phyloP scores from a whole-genome alignment of 2,113 vertebrate species.

The Aptenodytes forsteri region DNA sequence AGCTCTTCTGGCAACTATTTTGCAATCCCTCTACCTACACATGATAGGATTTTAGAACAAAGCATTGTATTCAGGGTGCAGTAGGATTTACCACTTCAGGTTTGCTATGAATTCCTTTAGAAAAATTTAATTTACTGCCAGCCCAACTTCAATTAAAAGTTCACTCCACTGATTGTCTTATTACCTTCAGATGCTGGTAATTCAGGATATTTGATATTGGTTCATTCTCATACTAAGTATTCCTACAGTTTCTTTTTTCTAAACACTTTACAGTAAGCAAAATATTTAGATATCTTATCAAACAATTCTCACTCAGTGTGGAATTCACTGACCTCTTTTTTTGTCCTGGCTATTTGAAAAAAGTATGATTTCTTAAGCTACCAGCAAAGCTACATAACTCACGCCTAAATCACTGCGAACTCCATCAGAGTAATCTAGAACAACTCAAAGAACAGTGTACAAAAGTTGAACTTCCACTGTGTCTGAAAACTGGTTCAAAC shows the following conservation, averaged over 20 bases:
- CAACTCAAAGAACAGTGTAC: background rate
- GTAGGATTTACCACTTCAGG: background rate
- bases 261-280: background rate
- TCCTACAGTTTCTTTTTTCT: background rate
- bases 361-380: background rate
- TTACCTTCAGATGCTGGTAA: background rate
- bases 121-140: background rate
- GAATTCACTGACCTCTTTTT: background rate
- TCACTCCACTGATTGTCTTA: background rate
- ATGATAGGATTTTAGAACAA: background rate
- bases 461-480: background rate
- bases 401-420: background rate
- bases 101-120: background rate
- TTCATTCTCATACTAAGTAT: background rate
- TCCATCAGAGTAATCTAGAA: background rate
- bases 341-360: background rate
- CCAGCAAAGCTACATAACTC: background rate
- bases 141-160: background rate
- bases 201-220: background rate
- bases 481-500: background rate
- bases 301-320: background rate
- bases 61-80: background rate
- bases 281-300: background rate
- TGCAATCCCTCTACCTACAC: background rate
- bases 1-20: background rate